phyloP scores from a whole-genome alignment of 2,113 vertebrate genomes.

The Pteronura brasiliensis region DNA sequence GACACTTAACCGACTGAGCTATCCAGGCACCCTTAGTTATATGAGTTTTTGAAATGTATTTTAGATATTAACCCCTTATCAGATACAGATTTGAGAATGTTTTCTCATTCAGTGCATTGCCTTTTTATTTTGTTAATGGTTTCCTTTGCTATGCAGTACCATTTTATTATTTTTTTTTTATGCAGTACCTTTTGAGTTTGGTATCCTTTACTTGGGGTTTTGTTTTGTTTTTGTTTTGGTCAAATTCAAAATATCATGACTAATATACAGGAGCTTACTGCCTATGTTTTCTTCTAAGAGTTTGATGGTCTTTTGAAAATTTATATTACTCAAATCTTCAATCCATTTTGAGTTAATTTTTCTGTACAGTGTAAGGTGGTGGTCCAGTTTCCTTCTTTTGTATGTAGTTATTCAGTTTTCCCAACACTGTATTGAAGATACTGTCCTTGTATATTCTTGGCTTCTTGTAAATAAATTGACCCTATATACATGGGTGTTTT shows the following conservation, averaged over 20 bases:
- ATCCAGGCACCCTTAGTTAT: background rate
- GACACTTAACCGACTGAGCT: background rate
- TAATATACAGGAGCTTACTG: background rate
- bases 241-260: background rate
- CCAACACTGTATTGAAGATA: background rate
- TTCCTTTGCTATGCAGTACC: background rate
- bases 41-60: background rate
- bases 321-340: background rate
- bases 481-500: background rate
- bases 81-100: background rate
- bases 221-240: background rate
- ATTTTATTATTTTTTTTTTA: background rate
- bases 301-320: background rate
- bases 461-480: background rate
- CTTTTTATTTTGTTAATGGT: background rate
- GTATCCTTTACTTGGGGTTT: background rate
- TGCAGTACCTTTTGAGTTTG: background rate
- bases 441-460: background rate
- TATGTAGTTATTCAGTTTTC: background rate
- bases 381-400: background rate
- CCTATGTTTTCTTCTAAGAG: background rate
- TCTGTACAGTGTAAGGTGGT: background rate
- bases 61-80: background rate
- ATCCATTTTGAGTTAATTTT: slow-evolving; percentile 7
- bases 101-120: background rate